These are phyloP conservation scores for Tachuris rubrigastra DNA, from an alignment of 2,113 vertebrate species.

Conservation along the genomic window DNA sequence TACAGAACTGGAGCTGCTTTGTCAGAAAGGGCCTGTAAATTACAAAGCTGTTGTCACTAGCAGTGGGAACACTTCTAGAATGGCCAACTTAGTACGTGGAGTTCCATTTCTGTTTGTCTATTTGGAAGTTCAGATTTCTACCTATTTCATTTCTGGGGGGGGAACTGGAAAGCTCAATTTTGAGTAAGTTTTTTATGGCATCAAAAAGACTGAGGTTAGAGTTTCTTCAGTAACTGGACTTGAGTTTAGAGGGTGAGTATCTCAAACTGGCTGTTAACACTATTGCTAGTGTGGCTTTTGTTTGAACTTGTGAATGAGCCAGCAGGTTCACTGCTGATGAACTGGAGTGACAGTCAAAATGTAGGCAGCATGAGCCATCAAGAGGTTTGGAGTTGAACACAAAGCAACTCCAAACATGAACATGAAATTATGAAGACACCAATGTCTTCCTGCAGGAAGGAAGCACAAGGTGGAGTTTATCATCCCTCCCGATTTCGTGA, in stretches of 20 bases:
- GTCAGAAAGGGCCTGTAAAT: not conserved
- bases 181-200: not conserved
- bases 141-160: fast-evolving
- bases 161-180: not conserved
- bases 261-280: not conserved
- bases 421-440: not conserved
- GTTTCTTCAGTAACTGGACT: not conserved
- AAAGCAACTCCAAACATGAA: not conserved
- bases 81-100: fast-evolving
- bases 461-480: not conserved
- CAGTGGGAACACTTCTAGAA: not conserved
- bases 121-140: not conserved
- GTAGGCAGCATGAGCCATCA: not conserved
- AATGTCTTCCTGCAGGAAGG: not conserved
- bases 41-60: not conserved
- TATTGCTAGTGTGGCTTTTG: not conserved
- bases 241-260: not conserved
- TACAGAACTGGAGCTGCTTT: not conserved
- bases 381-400: not conserved
- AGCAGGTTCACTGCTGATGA: fast-evolving
- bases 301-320: not conserved
- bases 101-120: not conserved
- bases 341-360: not conserved
- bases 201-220: not conserved
- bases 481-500: fast-evolving